Percentiles rank a stretch among this genome's conserved stretches.
These are phyloP conservation scores for Plemyria rubiginata DNA, from an alignment of 2,888 invertebrate species.

Conservation along the genomic window DNA sequence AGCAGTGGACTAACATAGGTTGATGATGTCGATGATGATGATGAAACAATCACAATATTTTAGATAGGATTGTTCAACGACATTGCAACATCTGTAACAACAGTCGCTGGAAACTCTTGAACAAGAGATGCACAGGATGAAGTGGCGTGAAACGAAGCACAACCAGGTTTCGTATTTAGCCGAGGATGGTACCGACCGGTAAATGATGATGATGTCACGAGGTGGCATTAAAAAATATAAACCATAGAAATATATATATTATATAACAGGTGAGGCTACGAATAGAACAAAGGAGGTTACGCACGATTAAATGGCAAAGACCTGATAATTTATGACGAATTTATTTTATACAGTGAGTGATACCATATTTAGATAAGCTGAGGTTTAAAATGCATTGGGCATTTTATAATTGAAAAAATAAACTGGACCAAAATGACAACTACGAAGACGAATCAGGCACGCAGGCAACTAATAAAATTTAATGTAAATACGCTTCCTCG, in stretches of 20 bases:
- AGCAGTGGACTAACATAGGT: too few species aligned
- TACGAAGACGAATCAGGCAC: conserved; percentile 19
- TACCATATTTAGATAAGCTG: too few species aligned
- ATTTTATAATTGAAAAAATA: background rate
- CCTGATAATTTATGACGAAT: background rate
- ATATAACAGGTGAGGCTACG: too few species aligned
- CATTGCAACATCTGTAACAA: background rate
- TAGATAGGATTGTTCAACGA: background rate
- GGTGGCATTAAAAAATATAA: background rate
- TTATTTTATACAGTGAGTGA: background rate
- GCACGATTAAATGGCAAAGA: background rate
- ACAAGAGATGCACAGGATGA: background rate
- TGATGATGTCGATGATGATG: too few species aligned
- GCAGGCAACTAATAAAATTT: conserved; percentile 44
- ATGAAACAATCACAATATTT: too few species aligned
- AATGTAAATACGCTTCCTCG: conserved; percentile 64
- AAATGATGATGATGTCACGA: background rate
- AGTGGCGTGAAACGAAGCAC: background rate
- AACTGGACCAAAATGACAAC: background rate
- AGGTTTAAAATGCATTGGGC: too few species aligned
- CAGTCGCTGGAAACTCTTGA: background rate
- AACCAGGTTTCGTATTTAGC: background rate
- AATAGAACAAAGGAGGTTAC: background rate
- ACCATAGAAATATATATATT: too few species aligned
- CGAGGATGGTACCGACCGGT: background rate